Percentiles rank a stretch among this genome's conserved stretches.
Evolutionary conservation across 2,888 invertebrate species (phyloP).

Genomic region (Orthosia cruda): DNA sequence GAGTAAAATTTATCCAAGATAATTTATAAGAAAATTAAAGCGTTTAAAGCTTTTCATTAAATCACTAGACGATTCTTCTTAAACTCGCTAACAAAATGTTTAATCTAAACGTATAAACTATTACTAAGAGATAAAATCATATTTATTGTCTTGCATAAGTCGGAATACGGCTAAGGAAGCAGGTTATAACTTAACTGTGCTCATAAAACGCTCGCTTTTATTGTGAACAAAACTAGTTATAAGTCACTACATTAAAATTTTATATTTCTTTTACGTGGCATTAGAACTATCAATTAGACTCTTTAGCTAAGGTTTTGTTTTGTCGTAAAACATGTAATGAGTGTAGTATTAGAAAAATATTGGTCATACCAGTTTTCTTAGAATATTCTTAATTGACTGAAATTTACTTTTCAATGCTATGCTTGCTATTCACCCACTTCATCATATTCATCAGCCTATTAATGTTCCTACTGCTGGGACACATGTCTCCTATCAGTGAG

Average conservation of each 20-base stretch:
- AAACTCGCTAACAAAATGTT: neutral
- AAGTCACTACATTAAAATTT: conserved; percentile 48
- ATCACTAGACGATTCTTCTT: too few species aligned
- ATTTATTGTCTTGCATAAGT: conserved; percentile 46
- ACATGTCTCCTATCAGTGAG: too few species aligned
- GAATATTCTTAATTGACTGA: too few species aligned
- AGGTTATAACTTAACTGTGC: conserved; percentile 35
- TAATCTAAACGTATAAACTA: conserved; percentile 25
- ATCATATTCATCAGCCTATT: too few species aligned
- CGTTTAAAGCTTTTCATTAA: too few species aligned
- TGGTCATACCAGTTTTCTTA: too few species aligned
- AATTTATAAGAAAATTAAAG: neutral
- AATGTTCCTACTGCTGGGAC: too few species aligned
- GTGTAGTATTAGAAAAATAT: too few species aligned
- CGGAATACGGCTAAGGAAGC: conserved; percentile 15
- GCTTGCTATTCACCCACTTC: too few species aligned
- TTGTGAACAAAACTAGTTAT: conserved; percentile 36
- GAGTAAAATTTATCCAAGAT: neutral
- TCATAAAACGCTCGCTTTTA: conserved; percentile 55
- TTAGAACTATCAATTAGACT: conserved; percentile 44
- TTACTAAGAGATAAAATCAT: conserved; percentile 41
- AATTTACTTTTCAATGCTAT: too few species aligned
- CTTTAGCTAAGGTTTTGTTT: neutral
- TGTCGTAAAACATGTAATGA: neutral
- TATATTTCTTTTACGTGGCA: conserved; percentile 32